phyloP scores from a whole-genome alignment of 2,797 vertebrate genomes.

The Sebastolobus alascanus region DNA sequence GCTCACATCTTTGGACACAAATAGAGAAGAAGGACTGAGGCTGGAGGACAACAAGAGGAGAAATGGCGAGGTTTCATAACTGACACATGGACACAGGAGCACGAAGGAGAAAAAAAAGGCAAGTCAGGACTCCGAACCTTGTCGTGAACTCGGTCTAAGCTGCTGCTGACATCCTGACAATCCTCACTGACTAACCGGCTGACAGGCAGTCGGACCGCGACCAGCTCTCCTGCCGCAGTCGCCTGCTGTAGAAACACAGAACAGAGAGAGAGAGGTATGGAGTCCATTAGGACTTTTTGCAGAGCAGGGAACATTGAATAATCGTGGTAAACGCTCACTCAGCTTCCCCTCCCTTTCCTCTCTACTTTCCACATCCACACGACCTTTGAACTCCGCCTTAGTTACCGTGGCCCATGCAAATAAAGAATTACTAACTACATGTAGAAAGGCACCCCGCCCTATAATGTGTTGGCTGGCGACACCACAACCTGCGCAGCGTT shows the following conservation, averaged over 20 bases:
- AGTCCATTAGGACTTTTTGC: conserved; percentile 56
- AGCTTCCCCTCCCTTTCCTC: conserved; percentile 41
- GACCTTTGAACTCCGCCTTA: conserved; percentile 51
- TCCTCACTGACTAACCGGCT: conserved; percentile 47
- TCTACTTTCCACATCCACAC: conserved; percentile 62
- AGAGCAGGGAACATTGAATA: conserved; percentile 53
- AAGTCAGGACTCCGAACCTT: conserved; percentile 35
- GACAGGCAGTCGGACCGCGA: conserved; percentile 51
- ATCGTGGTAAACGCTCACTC: conserved; percentile 42
- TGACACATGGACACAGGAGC: conserved; percentile 3
- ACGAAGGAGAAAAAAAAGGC: neutral
- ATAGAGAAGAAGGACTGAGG: conserved; percentile 30
- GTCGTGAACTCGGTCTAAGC: conserved; percentile 50
- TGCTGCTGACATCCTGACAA: conserved; percentile 62
- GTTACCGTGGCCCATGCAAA: conserved; percentile 43
- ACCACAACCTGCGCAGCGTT: conserved; percentile 24
- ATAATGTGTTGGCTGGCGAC: conserved; percentile 46
- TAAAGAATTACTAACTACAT: conserved; percentile 47
- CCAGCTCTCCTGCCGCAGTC: conserved; percentile 49
- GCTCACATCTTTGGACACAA: conserved; percentile 55
- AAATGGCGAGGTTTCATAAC: conserved; percentile 19
- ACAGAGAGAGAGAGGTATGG: conserved; percentile 41
- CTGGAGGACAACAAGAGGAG: conserved; percentile 10
- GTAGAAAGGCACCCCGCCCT: conserved; percentile 41
- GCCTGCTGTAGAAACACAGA: conserved; percentile 33